Percentiles rank a stretch among this genome's conserved stretches.
phyloP scores from a whole-genome alignment of 2,888 invertebrate genomes.

The Panzeria rudis region DNA sequence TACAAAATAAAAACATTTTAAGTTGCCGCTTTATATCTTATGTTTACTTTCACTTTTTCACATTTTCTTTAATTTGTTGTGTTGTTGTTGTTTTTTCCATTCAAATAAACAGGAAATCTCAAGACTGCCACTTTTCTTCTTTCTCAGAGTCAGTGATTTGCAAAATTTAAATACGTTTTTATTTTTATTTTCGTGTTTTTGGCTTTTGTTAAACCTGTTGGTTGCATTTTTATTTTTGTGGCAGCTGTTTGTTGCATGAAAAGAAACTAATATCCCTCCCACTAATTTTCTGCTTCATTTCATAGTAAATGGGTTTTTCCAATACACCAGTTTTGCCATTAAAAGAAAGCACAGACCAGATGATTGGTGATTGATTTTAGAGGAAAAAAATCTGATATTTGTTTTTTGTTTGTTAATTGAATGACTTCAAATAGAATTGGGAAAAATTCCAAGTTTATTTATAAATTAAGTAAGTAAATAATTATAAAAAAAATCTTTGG shows the following conservation, averaged over 20 bases:
- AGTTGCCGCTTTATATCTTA: conserved; percentile 44
- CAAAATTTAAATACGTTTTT: conserved; percentile 56
- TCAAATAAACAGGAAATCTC: conserved; percentile 59
- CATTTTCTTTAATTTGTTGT: conserved; percentile 47
- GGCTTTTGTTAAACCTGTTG: conserved; percentile 16
- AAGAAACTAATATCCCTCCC: conserved; percentile 49
- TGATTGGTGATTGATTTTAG: conserved; percentile 1
- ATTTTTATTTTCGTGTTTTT: conserved; percentile 17
- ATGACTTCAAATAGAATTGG: neutral
- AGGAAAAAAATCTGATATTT: neutral
- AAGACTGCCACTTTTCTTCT: conserved; percentile 40
- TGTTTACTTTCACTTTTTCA: conserved; percentile 64
- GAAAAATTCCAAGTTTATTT: neutral
- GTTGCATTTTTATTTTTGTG: conserved; percentile 8
- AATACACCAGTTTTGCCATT: conserved; percentile 53
- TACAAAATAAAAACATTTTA: neutral
- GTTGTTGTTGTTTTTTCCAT: conserved; percentile 8
- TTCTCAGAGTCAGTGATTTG: conserved; percentile 45
- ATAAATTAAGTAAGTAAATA: neutral
- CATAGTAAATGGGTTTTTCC: conserved; percentile 46
- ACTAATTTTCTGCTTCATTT: conserved; percentile 70
- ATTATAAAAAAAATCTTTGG: neutral
- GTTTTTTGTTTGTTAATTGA: neutral
- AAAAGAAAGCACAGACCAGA: conserved; percentile 38
- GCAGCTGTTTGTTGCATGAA: conserved; percentile 1